Percentiles rank a stretch among this genome's conserved stretches.
phyloP scores from a whole-genome alignment of 2,113 vertebrate genomes.

The Syrrhaptes paradoxus region DNA sequence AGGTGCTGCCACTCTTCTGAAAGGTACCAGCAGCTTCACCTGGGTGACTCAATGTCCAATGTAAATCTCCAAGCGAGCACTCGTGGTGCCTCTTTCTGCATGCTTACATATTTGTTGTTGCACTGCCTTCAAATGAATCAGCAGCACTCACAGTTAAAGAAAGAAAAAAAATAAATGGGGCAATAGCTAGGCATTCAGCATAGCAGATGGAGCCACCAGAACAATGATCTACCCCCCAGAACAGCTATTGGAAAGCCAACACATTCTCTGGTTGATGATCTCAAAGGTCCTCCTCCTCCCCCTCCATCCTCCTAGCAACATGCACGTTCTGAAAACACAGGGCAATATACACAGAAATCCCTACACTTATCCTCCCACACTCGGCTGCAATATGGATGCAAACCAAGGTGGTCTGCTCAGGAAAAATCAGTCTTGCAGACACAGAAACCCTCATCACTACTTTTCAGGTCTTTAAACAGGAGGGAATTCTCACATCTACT shows the following conservation, averaged over 20 bases:
- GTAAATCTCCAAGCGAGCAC: not conserved
- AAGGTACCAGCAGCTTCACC: not conserved
- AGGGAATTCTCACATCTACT: not conserved
- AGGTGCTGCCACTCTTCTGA: not conserved
- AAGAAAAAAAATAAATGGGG: not conserved
- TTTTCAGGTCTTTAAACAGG: not conserved
- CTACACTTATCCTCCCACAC: not conserved
- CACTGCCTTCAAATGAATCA: not conserved
- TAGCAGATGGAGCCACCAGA: not conserved
- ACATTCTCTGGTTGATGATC: not conserved
- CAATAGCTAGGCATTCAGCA: not conserved
- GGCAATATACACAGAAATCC: fast-evolving
- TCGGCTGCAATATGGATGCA: not conserved
- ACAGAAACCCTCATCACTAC: not conserved
- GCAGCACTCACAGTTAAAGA: not conserved
- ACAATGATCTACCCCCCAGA: not conserved
- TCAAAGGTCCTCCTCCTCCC: not conserved
- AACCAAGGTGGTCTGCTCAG: not conserved
- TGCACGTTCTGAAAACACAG: not conserved
- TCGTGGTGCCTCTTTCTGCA: not conserved
- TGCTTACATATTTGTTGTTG: not conserved
- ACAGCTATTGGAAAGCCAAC: not conserved
- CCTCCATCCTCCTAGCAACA: not conserved
- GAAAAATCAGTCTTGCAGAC: not conserved
- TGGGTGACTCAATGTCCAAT: not conserved